Percentiles rank a stretch among this genome's conserved stretches.
Conservation (phyloP, 2,888 invertebrate species). For the Euplexia lucipara region DNA sequence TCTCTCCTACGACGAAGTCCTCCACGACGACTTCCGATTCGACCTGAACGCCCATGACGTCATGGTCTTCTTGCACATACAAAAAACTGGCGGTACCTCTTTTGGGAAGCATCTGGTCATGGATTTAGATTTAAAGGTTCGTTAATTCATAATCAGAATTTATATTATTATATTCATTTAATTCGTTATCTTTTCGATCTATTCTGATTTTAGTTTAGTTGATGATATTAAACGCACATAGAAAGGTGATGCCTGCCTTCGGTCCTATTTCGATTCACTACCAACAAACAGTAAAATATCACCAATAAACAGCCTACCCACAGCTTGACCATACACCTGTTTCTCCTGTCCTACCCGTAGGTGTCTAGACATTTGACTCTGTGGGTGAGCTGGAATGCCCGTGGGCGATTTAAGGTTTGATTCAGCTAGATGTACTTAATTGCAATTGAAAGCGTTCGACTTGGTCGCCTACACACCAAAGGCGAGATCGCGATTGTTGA, state of each 20-base stretch:
- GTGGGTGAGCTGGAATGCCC: constrained; percentile 63
- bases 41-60: constrained; percentile 98
- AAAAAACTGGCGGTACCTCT: constrained; percentile 99
- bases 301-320: constrained; percentile 37
- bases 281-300: neutral
- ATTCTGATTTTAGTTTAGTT: too few relatives aligned
- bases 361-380: constrained; percentile 44
- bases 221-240: too few relatives aligned
- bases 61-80: constrained; percentile 99
- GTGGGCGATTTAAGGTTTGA: constrained; percentile 61
- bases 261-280: too few relatives aligned
- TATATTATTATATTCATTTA: neutral
- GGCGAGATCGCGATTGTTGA: constrained; percentile 42
- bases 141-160: constrained; percentile 39
- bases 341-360: constrained; percentile 42
- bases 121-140: constrained; percentile 95
- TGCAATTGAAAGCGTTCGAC: constrained; percentile 52
- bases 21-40: constrained; percentile 96
- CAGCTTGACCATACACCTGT: constrained; percentile 57
- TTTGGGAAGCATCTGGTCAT: constrained; percentile 99
- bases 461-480: constrained; percentile 51
- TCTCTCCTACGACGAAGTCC: constrained; percentile 96
- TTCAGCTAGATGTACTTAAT: constrained; percentile 56
- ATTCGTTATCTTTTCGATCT: too few relatives aligned
- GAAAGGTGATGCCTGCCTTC: too few relatives aligned